Conservation (phyloP, 2,797 vertebrate genomes). For the Mus caroli region DNA sequence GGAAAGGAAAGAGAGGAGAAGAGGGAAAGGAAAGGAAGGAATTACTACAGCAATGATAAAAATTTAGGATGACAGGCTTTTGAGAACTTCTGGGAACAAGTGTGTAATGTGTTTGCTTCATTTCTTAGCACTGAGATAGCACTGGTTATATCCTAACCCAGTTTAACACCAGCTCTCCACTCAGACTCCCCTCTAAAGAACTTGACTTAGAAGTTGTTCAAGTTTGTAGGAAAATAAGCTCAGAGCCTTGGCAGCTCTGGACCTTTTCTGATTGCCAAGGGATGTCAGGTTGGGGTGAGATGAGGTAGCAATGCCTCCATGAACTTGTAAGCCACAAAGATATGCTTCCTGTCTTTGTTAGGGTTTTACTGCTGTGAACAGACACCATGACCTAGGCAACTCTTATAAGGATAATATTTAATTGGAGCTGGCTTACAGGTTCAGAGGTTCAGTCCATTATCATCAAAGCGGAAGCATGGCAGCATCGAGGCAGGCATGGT, state of each 20-base stretch:
- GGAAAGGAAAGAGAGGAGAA: not conserved
- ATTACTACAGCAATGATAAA: not conserved
- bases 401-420: no score
- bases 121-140: not conserved
- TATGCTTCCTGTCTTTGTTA: not conserved
- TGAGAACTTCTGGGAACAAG: not conserved
- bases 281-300: not conserved
- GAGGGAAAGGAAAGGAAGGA: not conserved
- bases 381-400: no score
- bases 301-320: not conserved
- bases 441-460: no score
- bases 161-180: not conserved
- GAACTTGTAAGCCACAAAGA: not conserved
- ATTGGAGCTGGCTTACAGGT: no score
- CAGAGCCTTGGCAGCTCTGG: not conserved
- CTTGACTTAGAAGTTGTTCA: not conserved
- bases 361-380: no score
- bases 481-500: no score
- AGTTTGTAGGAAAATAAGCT: constrained; percentile 44
- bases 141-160: not conserved
- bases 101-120: not conserved
- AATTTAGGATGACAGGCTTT: constrained; percentile 32
- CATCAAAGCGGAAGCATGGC: no score
- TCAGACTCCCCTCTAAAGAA: not conserved
- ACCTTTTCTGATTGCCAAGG: not conserved